Evolutionary conservation across 2,888 invertebrate genomes (phyloP), one percentile per base, ranked within the genome.

Genomic region (Scaptomyza caliginosa): DNA sequence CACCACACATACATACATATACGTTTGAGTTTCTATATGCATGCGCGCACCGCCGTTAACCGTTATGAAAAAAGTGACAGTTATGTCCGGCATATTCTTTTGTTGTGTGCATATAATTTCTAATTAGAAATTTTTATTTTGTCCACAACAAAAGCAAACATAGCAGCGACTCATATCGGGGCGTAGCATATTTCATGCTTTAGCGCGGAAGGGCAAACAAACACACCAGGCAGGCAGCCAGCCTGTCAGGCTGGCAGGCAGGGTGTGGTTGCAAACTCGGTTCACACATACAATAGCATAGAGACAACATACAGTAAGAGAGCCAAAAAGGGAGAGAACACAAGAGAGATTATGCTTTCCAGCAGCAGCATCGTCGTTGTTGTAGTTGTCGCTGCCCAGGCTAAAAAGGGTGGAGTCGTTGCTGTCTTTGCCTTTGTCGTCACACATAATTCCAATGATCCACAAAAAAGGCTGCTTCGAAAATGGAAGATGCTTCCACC

Each of bases 391-490:
- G 67, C 66, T 67, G 65, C 64, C 66, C 74, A 63, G 77, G 77
- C 77, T 76, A 56, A 85, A 83, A 85, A 85, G 83, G 85, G 83
- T 84, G 85, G 85, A 84, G 85, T 78, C 70, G 59, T 50, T 54
- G 51, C 30, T 39, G 54, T 52, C 54, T n/a, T n/a, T n/a, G 59
- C 39, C 46, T 50, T 52, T 49, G 59, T 50, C 50, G 39, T 48
- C 68, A 78, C 76, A 70, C 74, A 69, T 80, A 83, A 85, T 84
- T 84, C 83, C 83, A 84, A 84, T 84, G 83, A 84, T 84, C 83
- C 83, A 84, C 83, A 84, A 84, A 84, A 84, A 84, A 74, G 78
- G 70, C 80, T 66, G 75, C 66, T 59, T 65, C 54, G 28, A 52
- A 70, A 70, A 57, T 70, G 63, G 56, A 67, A 70, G 67, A 46